Conservation (phyloP, 1,140 invertebrate species). For the Halyomorpha halys region DNA sequence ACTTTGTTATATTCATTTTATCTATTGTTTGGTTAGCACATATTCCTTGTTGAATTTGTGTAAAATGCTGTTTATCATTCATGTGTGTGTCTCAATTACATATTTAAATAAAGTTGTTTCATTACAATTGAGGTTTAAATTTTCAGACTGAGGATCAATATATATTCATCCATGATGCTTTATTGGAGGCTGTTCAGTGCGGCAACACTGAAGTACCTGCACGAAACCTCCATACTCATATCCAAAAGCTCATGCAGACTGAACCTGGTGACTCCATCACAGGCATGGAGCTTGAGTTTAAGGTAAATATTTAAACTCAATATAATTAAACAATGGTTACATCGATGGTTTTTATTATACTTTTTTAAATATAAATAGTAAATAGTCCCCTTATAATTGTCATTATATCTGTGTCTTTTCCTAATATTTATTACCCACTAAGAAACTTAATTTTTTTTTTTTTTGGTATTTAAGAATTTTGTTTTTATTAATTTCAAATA, state of each 20-base stretch:
- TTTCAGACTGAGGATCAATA: slow-evolving; percentile 99
- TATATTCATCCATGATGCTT: slow-evolving; percentile 96
- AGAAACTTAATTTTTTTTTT: too few species aligned
- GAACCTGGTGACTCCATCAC: slow-evolving; percentile 74
- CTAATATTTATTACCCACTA: too few species aligned
- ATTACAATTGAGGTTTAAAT: background rate
- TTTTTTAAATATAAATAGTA: slow-evolving; percentile 1
- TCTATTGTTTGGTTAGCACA: too few species aligned
- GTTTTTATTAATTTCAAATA: too few species aligned
- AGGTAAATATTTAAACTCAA: slow-evolving; percentile 40
- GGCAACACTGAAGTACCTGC: slow-evolving; percentile 83
- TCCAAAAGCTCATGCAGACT: slow-evolving; percentile 79
- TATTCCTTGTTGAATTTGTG: too few species aligned
- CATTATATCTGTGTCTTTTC: too few species aligned
- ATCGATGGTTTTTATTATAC: background rate
- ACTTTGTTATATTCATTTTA: too few species aligned
- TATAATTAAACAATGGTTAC: background rate
- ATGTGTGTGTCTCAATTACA: too few species aligned
- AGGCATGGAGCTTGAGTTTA: slow-evolving; percentile 97
- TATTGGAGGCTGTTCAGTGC: slow-evolving; percentile 90
- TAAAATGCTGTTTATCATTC: too few species aligned
- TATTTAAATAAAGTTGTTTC: background rate
- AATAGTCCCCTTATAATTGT: background rate
- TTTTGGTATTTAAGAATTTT: too few species aligned
- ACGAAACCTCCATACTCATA: slow-evolving; percentile 73